Evolutionary conservation across 2,797 vertebrate species (phyloP).

Genomic region (Novumbra hubbsi): DNA sequence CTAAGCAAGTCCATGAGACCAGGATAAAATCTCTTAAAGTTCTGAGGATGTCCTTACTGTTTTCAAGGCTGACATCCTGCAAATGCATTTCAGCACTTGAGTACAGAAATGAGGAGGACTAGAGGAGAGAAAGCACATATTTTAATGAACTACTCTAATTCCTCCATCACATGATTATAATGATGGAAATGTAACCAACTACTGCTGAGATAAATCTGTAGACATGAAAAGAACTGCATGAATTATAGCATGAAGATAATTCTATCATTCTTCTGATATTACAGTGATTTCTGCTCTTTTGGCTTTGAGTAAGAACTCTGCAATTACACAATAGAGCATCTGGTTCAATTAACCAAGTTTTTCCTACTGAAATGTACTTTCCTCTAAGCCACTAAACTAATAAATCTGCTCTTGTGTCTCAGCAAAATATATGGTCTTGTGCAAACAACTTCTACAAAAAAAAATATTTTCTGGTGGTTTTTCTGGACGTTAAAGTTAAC

Average conservation of each 20-base stretch:
- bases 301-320: constrained; percentile 52
- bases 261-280: constrained; percentile 58
- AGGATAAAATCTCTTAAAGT: not conserved
- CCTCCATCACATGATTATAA: constrained; percentile 61
- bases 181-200: constrained; percentile 65
- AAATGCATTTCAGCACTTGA: not conserved
- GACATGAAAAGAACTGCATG: constrained; percentile 56
- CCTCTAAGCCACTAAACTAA: constrained; percentile 65
- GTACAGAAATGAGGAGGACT: constrained; percentile 36
- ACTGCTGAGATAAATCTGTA: constrained; percentile 65
- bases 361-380: constrained; percentile 58
- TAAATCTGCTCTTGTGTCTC: constrained; percentile 47
- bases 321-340: constrained; percentile 63
- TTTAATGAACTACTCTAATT: constrained; percentile 62
- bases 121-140: constrained; percentile 37
- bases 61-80: not conserved
- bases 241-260: constrained; percentile 64
- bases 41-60: not conserved
- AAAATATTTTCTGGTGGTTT: constrained; percentile 42
- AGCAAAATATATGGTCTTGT: constrained; percentile 65
- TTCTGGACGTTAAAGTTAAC: constrained; percentile 57
- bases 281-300: constrained; percentile 59
- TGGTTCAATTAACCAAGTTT: constrained; percentile 71
- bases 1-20: too few species aligned
- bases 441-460: constrained; percentile 60